These are phyloP conservation scores for Pluvialis apricaria DNA, from an alignment of 2,113 vertebrate species.

Conservation along the genomic window DNA sequence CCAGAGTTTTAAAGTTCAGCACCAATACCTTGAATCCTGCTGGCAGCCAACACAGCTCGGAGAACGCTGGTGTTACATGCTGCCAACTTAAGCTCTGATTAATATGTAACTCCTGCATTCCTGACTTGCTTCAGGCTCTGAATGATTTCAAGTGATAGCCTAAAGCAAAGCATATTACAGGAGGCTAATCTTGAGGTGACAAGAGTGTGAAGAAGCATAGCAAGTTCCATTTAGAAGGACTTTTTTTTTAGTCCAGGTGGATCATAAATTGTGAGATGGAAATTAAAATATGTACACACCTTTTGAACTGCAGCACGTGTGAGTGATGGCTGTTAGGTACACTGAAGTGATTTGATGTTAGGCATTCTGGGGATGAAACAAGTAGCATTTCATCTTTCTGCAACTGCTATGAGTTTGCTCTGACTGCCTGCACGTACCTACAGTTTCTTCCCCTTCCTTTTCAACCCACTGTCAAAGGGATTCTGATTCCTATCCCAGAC, in stretches of 20 bases:
- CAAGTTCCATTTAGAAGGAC: background rate
- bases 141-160: background rate
- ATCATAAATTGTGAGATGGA: background rate
- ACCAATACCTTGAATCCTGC: background rate
- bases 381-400: background rate
- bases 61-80: fast-evolving
- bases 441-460: background rate
- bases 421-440: background rate
- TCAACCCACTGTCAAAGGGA: background rate
- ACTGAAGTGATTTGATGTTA: background rate
- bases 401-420: background rate
- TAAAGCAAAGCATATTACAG: background rate
- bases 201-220: background rate
- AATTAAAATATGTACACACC: background rate
- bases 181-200: background rate
- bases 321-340: background rate
- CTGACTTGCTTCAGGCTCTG: background rate
- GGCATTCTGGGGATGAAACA: background rate
- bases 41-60: background rate
- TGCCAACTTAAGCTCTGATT: background rate
- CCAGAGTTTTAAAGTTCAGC: background rate
- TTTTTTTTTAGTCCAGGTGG: background rate
- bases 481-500: background rate
- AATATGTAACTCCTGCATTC: background rate
- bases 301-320: background rate